These are phyloP conservation scores for Genyomyrus donnyi DNA, from an alignment of 2,113 vertebrate genomes.

Conservation along the genomic window DNA sequence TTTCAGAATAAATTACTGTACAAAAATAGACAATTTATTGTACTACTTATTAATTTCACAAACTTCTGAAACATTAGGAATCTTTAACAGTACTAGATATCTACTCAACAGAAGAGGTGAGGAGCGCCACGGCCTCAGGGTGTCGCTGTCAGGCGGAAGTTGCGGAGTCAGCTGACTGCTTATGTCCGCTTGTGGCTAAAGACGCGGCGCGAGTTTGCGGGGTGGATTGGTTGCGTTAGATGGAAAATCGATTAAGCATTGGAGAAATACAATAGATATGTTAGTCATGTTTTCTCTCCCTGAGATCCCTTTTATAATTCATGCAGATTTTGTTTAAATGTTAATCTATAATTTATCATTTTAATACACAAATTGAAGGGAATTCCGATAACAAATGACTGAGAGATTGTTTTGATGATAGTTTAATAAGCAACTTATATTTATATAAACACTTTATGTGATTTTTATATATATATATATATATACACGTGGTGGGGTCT, in stretches of 20 bases:
- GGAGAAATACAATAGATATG: background rate
- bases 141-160: background rate
- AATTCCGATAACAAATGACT: background rate
- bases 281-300: background rate
- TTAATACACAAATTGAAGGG: background rate
- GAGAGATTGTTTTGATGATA: background rate
- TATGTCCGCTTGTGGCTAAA: background rate
- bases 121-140: background rate
- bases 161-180: background rate
- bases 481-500: background rate
- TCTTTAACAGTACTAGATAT: background rate
- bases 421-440: background rate
- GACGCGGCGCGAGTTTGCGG: background rate
- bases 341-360: background rate
- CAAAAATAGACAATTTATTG: background rate
- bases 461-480: background rate
- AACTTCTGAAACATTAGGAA: background rate
- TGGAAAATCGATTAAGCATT: background rate
- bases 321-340: background rate
- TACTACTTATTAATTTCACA: background rate
- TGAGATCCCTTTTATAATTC: background rate
- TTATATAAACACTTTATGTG: background rate
- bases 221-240: background rate
- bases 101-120: background rate
- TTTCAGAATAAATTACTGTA: background rate